phyloP scores from a whole-genome alignment of 2,797 vertebrate species.

The Poecilia velifera region DNA sequence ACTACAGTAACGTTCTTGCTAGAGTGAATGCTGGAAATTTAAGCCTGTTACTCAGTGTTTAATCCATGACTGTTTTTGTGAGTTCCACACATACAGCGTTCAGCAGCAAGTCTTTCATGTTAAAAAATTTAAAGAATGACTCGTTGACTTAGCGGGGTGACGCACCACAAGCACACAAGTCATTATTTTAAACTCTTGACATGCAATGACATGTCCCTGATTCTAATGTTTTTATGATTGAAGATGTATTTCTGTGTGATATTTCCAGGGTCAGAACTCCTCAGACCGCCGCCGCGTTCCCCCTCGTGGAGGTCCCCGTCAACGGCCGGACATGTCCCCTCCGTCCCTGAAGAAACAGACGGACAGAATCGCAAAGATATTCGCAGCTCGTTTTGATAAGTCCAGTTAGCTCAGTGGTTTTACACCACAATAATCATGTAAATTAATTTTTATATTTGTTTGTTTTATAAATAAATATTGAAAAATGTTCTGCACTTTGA shows the following conservation, averaged over 20 bases:
- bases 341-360: slow-evolving; percentile 75
- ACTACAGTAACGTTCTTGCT: neutral
- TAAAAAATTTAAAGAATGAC: neutral
- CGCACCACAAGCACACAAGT: neutral
- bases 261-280: slow-evolving; percentile 51
- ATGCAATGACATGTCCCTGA: too few relatives aligned
- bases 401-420: slow-evolving; percentile 33
- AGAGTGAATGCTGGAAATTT: neutral
- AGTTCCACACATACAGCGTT: neutral
- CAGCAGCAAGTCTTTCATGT: neutral
- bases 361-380: slow-evolving; percentile 82
- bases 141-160: neutral
- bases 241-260: neutral
- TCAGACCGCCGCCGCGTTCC: slow-evolving; percentile 24
- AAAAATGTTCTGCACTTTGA: slow-evolving; percentile 8
- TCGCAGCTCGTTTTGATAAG: slow-evolving; percentile 74
- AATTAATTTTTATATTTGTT: slow-evolving; percentile 50
- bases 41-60: neutral
- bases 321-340: slow-evolving; percentile 67
- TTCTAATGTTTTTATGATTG: neutral
- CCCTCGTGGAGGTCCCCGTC: slow-evolving; percentile 50
- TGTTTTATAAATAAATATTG: slow-evolving; percentile 71
- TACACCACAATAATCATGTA: slow-evolving; percentile 42
- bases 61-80: neutral
- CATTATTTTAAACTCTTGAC: neutral